Percentiles rank a stretch among this genome's conserved stretches.
Conservation (phyloP, 2,113 vertebrate species). For the Numenius arquata region DNA sequence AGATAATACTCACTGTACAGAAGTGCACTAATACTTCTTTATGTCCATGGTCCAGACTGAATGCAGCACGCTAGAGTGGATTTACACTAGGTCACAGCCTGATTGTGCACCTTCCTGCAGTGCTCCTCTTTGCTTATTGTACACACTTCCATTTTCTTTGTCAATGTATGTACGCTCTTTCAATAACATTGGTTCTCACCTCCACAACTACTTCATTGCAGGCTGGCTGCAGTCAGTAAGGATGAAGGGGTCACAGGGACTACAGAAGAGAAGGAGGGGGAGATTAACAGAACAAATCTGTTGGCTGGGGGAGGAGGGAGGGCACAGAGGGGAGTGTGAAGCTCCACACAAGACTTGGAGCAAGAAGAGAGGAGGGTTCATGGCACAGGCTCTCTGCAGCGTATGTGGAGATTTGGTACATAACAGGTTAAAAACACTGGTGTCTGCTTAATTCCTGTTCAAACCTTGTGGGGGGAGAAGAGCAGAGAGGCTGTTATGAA, state of each 20-base stretch:
- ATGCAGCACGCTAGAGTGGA: accelerated
- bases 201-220: background rate
- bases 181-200: background rate
- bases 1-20: background rate
- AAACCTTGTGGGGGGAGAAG: background rate
- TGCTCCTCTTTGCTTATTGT: background rate
- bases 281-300: background rate
- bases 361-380: background rate
- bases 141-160: background rate
- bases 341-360: background rate
- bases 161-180: accelerated
- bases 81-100: background rate
- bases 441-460: background rate
- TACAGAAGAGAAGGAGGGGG: background rate
- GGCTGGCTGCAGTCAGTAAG: background rate
- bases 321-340: background rate
- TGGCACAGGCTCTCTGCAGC: background rate
- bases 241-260: background rate
- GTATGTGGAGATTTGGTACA: background rate
- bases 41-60: background rate
- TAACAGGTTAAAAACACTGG: background rate
- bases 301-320: background rate
- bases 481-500: background rate
- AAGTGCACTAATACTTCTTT: background rate
- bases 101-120: background rate